Base-by-base conservation (phyloP, 2,888 invertebrate species). In the Drosophila austrosaltans region DNA sequence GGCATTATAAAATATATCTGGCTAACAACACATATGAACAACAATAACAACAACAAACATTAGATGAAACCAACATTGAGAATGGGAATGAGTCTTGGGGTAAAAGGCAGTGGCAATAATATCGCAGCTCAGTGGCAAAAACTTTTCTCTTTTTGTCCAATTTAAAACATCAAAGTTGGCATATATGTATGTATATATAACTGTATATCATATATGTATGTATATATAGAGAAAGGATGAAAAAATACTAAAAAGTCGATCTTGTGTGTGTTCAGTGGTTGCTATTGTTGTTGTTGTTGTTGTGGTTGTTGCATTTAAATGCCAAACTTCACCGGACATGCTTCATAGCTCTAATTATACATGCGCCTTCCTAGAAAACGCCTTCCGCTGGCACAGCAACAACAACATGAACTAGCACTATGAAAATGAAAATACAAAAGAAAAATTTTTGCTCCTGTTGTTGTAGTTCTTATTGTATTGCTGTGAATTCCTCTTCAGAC, bases 271-370 rank as follows among this genome's bases (percentile, higher is more conserved):
- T 42, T 58, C 36, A 53, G 54, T 54, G 56, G 72, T 25, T 60
- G n/a, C 32, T 59, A 5, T 40, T 32, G 66, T 25, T 64, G 69
- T 36, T 69, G 57, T 39, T 54, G 61, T 42, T 75, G 53, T 66
- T 67, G 65, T 79, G 64, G 75, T 75, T 85, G 80, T 76, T 68
- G 69, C 75, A 86, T 85, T 88, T 88, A 87, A 88, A 85, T 88
- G 87, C 84, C 82, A 83, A 85, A 88, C 85, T 86, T 87, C 77
- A 84, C 85, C 85, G 85, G 85, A 85, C 88, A 85, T 85, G 87
- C 85, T 88, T 88, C 85, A 85, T 88, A 88, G 89, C 89, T 88
- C 85, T 88, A 85, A 85, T 85, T 85, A 85, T 85, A 86, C 87
- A 85, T 85, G 81, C 87, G 82, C 88, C 89, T 86, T 85, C 79